Conservation (phyloP, 2,113 vertebrate species). For the Rousettus leschenaultii region DNA sequence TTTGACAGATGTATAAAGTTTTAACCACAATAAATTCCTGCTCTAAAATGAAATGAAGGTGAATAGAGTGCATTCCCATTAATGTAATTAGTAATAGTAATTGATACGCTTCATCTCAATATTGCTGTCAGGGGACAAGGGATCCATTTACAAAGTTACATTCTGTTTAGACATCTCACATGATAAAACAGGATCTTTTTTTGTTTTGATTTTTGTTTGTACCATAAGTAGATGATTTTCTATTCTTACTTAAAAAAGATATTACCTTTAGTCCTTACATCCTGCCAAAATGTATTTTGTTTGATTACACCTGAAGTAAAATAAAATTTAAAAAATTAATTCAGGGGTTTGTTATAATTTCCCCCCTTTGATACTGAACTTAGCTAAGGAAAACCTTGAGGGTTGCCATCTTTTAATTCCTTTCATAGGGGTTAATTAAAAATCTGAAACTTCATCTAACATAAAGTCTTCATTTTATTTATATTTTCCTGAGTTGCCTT, state of each 20-base stretch:
- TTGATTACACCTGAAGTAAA: not conserved
- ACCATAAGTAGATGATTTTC: conserved; percentile 1
- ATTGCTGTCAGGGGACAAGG: conserved; percentile 66
- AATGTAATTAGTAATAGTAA: conserved; percentile 82
- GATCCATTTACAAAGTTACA: conserved; percentile 64
- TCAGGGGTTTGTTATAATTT: not conserved
- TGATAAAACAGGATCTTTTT: not conserved
- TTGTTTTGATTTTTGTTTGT: not conserved
- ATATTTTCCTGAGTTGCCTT: not conserved
- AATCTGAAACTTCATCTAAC: not conserved
- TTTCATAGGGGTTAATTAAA: not conserved
- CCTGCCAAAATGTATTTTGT: not conserved
- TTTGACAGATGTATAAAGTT: conserved; percentile 58
- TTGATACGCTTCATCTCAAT: conserved; percentile 72
- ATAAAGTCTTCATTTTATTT: not conserved
- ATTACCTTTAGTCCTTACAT: conserved; percentile 18
- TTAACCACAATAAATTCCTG: conserved; percentile 57
- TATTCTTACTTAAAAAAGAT: not conserved
- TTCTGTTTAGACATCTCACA: conserved; percentile 20
- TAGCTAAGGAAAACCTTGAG: not conserved
- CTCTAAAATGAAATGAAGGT: conserved; percentile 41
- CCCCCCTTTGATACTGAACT: not conserved
- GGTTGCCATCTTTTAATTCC: not conserved
- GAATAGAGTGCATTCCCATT: conserved; percentile 69
- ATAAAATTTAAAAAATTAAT: not conserved